Conservation (phyloP, 2,113 vertebrate genomes). For the Pyxicephalus adspersus region DNA sequence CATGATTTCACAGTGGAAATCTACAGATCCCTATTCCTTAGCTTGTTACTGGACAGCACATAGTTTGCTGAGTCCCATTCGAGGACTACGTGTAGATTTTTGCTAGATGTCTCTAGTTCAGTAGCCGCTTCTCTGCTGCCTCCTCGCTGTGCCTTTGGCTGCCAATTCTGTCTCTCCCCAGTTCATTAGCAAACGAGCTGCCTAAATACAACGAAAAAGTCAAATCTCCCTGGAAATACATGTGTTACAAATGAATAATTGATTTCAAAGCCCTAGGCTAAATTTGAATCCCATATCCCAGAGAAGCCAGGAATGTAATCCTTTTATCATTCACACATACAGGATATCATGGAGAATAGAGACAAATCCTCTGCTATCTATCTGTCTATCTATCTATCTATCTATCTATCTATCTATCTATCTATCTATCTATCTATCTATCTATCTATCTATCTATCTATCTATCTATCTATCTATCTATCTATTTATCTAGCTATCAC, state of each 20-base stretch:
- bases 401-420: background rate
- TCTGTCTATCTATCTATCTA: background rate
- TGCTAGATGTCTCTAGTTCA: background rate
- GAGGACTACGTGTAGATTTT: background rate
- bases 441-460: constrained; percentile 10
- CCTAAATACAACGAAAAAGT: constrained; percentile 20
- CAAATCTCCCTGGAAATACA: constrained; percentile 39
- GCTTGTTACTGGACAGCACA: too few species aligned
- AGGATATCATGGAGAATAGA: background rate
- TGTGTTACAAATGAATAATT: constrained; percentile 48
- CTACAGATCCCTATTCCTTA: too few species aligned
- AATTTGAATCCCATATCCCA: constrained; percentile 29
- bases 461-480: constrained; percentile 19
- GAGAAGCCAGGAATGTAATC: background rate
- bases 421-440: constrained; percentile 11
- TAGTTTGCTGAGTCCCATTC: too few species aligned
- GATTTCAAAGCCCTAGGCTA: constrained; percentile 18
- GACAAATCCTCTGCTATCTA: too few species aligned
- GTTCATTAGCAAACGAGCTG: constrained; percentile 43
- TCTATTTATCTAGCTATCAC: too few species aligned
- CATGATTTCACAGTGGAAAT: too few species aligned
- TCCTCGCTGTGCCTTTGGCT: constrained; percentile 5
- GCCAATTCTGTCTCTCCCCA: background rate
- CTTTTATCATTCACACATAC: constrained; percentile 14
- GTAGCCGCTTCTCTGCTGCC: background rate